Conservation (phyloP, 2,888 invertebrate species). For the Himalopsyche japonica region DNA sequence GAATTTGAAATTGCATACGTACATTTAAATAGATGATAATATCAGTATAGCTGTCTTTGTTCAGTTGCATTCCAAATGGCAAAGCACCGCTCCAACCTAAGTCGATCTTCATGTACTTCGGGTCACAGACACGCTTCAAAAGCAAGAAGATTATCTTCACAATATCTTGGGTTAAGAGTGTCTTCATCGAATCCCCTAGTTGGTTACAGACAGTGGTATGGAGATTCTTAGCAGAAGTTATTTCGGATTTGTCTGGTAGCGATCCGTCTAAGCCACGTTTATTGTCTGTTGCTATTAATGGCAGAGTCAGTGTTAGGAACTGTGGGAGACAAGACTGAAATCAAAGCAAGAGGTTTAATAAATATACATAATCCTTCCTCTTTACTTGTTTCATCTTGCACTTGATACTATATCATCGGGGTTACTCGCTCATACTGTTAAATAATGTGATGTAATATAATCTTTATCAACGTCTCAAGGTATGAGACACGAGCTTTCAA, state of each 20-base stretch:
- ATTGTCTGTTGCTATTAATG: constrained; percentile 52
- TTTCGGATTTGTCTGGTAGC: constrained; percentile 40
- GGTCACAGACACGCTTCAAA: constrained; percentile 50
- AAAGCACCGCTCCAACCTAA: constrained; percentile 47
- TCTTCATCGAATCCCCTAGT: constrained; percentile 49
- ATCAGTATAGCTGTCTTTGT: background rate
- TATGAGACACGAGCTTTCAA: too few species aligned
- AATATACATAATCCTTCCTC: too few species aligned
- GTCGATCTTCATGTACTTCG: constrained; percentile 45
- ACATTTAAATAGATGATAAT: constrained; percentile 55
- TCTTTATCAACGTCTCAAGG: too few species aligned
- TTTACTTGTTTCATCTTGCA: too few species aligned
- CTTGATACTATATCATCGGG: too few species aligned
- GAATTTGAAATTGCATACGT: constrained; percentile 42
- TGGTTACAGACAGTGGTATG: constrained; percentile 49
- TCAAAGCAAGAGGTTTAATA: background rate
- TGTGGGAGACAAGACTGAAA: constrained; percentile 53
- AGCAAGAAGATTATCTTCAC: constrained; percentile 49
- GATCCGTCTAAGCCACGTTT: constrained; percentile 45
- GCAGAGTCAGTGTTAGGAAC: constrained; percentile 51
- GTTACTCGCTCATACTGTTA: too few species aligned
- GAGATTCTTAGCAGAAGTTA: constrained; percentile 26
- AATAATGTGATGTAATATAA: too few species aligned
- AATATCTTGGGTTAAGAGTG: constrained; percentile 53
- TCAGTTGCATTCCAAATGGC: constrained; percentile 47